Conservation (phyloP, 53 echinoderm and acorn worm species). For the Luidia sarsii region DNA sequence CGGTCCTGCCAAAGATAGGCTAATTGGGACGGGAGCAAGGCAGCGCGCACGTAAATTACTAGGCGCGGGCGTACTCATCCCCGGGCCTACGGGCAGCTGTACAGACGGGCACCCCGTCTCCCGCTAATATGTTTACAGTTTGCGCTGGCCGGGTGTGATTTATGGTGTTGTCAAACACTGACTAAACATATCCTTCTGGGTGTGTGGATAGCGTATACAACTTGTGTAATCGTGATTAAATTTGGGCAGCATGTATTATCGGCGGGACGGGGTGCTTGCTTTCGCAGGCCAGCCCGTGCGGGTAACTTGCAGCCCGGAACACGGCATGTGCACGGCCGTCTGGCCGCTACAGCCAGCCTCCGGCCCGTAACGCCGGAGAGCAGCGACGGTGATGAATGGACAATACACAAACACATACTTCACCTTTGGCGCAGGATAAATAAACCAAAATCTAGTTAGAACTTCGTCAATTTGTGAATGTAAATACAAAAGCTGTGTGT, state of each 20-base stretch:
- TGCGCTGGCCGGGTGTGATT: constrained; percentile 12
- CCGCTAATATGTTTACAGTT: constrained; percentile 57
- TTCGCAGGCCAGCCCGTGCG: too few species aligned
- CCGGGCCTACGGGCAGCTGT: constrained; percentile 45
- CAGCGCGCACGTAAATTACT: constrained; percentile 37
- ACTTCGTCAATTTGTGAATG: constrained; percentile 60
- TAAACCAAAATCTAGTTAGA: constrained; percentile 59
- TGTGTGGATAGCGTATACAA: constrained; percentile 39
- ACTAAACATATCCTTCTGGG: constrained; percentile 41
- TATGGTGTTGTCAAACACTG: constrained; percentile 54
- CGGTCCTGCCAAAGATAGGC: constrained; percentile 59
- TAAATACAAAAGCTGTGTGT: constrained; percentile 45
- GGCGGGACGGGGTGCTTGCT: too few species aligned
- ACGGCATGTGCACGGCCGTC: too few species aligned
- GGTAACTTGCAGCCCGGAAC: too few species aligned
- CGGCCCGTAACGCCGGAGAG: too few species aligned
- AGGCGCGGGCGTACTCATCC: neutral
- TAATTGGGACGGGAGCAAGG: constrained; percentile 54
- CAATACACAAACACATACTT: constrained; percentile 54
- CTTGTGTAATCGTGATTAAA: constrained; percentile 56
- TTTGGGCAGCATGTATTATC: too few species aligned
- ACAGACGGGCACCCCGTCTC: neutral
- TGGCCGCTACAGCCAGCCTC: too few species aligned
- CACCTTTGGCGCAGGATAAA: constrained; percentile 47
- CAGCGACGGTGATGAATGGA: constrained; percentile 37